A percentile compares a stretch with the other conserved stretches of the same genome.
phyloP scores from a whole-genome alignment of 2,797 vertebrate species.

The Coluber constrictor region DNA sequence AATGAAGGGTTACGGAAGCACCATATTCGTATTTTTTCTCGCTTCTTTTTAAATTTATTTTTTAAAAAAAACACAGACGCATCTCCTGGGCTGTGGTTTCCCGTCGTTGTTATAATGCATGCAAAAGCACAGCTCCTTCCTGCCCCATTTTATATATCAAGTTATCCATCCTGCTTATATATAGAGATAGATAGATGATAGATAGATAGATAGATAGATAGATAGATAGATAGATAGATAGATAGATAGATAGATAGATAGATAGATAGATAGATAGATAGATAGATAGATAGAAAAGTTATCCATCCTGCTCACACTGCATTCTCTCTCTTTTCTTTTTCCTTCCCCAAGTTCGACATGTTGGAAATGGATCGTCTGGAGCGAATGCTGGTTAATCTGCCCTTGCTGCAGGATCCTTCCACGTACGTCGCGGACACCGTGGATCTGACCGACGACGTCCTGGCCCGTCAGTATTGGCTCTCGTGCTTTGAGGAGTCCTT shows the following conservation, averaged over 20 bases:
- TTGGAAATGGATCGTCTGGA: slow-evolving; percentile 97
- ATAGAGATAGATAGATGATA: too few relatives aligned
- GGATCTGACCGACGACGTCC: slow-evolving; percentile 89
- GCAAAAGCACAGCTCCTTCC: neutral
- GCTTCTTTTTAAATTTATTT: neutral
- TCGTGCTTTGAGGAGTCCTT: slow-evolving; percentile 95
- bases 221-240: too few relatives aligned
- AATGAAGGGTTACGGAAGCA: neutral
- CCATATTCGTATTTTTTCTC: neutral
- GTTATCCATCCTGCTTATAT: too few relatives aligned
- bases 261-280: too few relatives aligned
- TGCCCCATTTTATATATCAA: too few relatives aligned
- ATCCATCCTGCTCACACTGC: neutral
- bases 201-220: too few relatives aligned
- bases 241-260: too few relatives aligned
- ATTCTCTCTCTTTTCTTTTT: neutral
- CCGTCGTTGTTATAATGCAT: neutral
- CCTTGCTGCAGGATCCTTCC: slow-evolving; percentile 87
- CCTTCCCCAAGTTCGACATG: slow-evolving; percentile 87
- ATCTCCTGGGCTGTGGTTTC: neutral
- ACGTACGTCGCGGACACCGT: slow-evolving; percentile 95
- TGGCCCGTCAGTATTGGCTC: slow-evolving; percentile 95
- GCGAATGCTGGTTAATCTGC: slow-evolving; percentile 89
- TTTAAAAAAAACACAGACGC: neutral
- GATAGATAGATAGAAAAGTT: too few relatives aligned